Conservation (phyloP, 2,113 vertebrate species). For the Scomber colias region DNA sequence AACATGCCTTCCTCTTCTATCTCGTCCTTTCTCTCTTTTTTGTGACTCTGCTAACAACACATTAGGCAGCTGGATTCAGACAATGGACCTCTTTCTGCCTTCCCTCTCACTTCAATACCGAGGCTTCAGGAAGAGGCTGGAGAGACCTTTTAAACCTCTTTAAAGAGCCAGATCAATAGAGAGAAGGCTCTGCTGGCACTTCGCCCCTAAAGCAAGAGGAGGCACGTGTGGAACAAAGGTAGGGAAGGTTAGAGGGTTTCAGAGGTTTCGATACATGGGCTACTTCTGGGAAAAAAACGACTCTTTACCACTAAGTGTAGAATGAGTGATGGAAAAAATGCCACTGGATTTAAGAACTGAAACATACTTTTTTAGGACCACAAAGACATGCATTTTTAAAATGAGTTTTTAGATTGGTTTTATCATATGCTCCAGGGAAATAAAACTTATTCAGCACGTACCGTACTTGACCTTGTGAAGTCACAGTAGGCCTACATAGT, state of each 20-base stretch:
- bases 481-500: slow-evolving; percentile 4
- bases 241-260: not conserved
- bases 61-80: not conserved
- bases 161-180: slow-evolving; percentile 43
- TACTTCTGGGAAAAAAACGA: not conserved
- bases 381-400: not conserved
- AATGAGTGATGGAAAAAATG: not conserved
- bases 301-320: slow-evolving; percentile 2
- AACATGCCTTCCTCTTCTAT: not conserved
- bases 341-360: not conserved
- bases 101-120: not conserved
- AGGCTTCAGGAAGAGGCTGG: not conserved
- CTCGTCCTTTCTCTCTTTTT: not conserved
- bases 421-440: slow-evolving; percentile 23
- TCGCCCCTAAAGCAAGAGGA: slow-evolving; percentile 1
- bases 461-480: slow-evolving; percentile 22
- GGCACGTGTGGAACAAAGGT: slow-evolving; percentile 1
- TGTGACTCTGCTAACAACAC: not conserved
- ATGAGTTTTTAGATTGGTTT: slow-evolving; percentile 17
- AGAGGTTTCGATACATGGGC: not conserved
- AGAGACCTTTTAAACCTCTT: slow-evolving; percentile 40
- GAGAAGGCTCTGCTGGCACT: slow-evolving; percentile 9
- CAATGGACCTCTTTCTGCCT: not conserved
- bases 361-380: too few relatives aligned
- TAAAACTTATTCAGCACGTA: slow-evolving; percentile 11